Conservation (phyloP, 2,113 vertebrate species). For the Muntiacus reevesi region DNA sequence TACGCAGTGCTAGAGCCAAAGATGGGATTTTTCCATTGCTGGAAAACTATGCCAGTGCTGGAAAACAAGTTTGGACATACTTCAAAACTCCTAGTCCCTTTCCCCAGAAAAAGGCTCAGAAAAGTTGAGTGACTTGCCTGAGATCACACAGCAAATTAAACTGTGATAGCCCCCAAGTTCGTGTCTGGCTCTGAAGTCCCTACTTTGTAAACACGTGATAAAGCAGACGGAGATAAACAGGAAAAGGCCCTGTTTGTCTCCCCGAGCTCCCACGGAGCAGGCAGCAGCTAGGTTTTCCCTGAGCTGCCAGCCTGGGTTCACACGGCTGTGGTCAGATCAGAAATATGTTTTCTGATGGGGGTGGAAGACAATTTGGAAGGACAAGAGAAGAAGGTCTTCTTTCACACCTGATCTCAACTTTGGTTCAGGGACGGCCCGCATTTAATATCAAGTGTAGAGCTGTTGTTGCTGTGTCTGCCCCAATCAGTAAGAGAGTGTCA, state of each 20-base stretch:
- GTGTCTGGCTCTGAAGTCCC: neutral
- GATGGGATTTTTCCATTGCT: neutral
- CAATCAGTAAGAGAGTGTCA: neutral
- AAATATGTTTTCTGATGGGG: neutral
- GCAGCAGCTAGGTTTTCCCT: neutral
- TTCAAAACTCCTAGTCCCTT: neutral
- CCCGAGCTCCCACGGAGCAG: neutral
- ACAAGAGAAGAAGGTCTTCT: neutral
- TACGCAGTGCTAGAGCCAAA: neutral
- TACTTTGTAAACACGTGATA: slow-evolving; percentile 40
- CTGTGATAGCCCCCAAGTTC: neutral
- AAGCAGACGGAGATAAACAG: slow-evolving; percentile 39
- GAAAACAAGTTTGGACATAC: slow-evolving; percentile 40
- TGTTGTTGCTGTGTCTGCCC: neutral
- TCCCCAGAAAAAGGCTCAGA: slow-evolving; percentile 3
- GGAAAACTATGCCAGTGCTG: slow-evolving; percentile 29
- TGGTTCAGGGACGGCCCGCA: neutral
- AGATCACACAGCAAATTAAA: slow-evolving; percentile 17
- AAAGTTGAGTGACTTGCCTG: slow-evolving; percentile 17
- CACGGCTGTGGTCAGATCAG: neutral
- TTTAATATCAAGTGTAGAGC: slow-evolving; percentile 13
- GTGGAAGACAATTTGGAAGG: neutral
- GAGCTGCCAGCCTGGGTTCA: neutral
- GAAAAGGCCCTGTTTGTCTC: neutral
- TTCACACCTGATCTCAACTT: neutral